A percentile compares a stretch with the other conserved stretches of the same genome.
These are phyloP conservation scores for Macropis europaea DNA, from an alignment of 2,888 invertebrate genomes.

Conservation along the genomic window DNA sequence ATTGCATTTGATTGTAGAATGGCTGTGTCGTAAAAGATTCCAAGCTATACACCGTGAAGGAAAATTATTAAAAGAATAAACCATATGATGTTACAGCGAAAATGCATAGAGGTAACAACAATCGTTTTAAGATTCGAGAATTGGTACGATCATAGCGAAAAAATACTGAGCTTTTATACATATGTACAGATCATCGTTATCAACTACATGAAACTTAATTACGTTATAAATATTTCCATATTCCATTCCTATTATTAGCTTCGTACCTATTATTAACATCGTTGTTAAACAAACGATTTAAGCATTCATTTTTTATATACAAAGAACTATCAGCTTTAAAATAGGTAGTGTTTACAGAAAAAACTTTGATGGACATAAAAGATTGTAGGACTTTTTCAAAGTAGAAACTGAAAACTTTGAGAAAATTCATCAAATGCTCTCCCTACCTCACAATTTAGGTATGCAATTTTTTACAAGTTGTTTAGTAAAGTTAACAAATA, in stretches of 20 bases:
- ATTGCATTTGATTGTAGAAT: conserved; percentile 4
- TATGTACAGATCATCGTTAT: conserved; percentile 17
- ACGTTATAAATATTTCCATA: neutral
- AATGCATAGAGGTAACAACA: too few relatives aligned
- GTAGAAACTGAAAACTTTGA: neutral
- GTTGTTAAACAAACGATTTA: too few relatives aligned
- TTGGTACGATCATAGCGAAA: neutral
- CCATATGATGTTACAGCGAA: neutral
- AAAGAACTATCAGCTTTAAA: neutral
- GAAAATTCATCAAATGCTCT: neutral
- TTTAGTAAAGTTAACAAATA: neutral
- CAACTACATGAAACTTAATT: conserved; percentile 4
- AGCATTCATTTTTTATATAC: too few relatives aligned
- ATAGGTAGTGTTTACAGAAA: too few relatives aligned
- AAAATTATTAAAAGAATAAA: neutral
- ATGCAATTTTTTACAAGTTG: neutral
- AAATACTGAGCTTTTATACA: conserved; percentile 10
- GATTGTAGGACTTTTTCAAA: neutral
- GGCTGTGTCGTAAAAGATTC: neutral
- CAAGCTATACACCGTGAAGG: too few relatives aligned
- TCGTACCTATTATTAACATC: neutral
- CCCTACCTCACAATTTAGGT: too few relatives aligned
- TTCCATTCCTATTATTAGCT: neutral
- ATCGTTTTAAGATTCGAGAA: neutral
- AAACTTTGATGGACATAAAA: neutral